A percentile compares a stretch with the other conserved stretches of the same genome.
These are phyloP conservation scores for Harpalus rubripes DNA, from an alignment of 2,888 invertebrate species.

Conservation along the genomic window DNA sequence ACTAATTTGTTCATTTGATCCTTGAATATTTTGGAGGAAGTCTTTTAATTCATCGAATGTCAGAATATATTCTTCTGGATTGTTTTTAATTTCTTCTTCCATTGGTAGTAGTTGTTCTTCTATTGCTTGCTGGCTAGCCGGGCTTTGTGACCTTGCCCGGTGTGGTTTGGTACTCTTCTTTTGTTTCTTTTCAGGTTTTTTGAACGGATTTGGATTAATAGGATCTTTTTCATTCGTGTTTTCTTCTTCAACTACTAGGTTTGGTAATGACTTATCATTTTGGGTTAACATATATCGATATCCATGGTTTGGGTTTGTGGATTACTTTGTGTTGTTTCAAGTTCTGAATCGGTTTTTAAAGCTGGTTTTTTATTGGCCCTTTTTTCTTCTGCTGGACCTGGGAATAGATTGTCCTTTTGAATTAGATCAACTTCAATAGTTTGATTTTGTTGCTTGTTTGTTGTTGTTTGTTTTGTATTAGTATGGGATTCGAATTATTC, in stretches of 20 bases:
- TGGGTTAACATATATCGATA: background rate
- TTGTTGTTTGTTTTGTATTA: background rate
- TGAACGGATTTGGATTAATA: background rate
- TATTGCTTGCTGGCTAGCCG: conserved; percentile 5
- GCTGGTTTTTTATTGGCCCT: conserved; percentile 15
- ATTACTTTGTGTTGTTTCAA: conserved; percentile 11
- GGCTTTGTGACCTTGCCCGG: conserved; percentile 20
- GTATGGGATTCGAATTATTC: background rate
- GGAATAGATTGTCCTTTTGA: background rate
- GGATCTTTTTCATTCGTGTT: background rate
- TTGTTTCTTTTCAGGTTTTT: conserved; percentile 5
- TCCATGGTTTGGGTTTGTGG: conserved; percentile 4
- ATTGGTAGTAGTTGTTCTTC: conserved; percentile 17
- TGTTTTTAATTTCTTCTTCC: conserved; percentile 6
- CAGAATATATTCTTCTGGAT: conserved; percentile 23
- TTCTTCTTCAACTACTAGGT: conserved; percentile 16
- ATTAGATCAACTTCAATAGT: background rate
- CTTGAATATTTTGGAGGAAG: conserved; percentile 31
- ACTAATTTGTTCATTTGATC: conserved; percentile 25
- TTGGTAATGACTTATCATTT: conserved; percentile 16
- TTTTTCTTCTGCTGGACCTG: background rate
- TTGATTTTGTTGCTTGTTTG: conserved; percentile 1
- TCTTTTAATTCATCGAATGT: conserved; percentile 35
- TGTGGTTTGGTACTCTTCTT: background rate
- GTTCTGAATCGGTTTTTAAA: conserved; percentile 18